These are phyloP conservation scores for Orgyia antiqua DNA, from an alignment of 2,888 invertebrate species.

Conservation along the genomic window DNA sequence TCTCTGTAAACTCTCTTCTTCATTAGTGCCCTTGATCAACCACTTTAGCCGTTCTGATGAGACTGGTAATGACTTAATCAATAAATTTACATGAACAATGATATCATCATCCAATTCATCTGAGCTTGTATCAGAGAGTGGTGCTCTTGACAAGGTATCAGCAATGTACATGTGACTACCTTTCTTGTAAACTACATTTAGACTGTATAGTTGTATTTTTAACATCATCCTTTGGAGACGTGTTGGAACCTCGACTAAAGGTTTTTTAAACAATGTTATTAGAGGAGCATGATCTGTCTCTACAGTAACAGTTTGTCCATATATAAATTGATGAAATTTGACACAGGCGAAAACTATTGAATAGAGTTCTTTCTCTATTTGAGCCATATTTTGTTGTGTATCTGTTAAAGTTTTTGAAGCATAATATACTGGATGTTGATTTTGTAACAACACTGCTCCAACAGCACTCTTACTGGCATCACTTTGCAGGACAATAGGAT, in stretches of 20 bases:
- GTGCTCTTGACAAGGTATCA: no score
- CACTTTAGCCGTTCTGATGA: no score
- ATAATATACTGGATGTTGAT: not conserved
- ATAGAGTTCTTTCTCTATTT: not conserved
- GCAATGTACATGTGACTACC: conserved; percentile 18
- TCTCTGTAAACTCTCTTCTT: no score
- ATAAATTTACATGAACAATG: no score
- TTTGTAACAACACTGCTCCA: conserved; percentile 1
- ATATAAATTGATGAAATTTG: no score
- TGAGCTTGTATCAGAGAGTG: no score
- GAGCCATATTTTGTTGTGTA: not conserved
- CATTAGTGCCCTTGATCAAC: no score
- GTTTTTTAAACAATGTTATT: not conserved
- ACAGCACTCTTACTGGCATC: not conserved
- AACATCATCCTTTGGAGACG: not conserved
- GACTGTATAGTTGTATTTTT: no score
- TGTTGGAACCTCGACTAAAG: not conserved
- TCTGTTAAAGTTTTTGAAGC: not conserved
- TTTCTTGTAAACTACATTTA: conserved; percentile 6
- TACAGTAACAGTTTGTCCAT: no score
- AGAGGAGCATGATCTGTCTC: no score
- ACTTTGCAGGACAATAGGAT: not conserved
- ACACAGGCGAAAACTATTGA: not conserved
- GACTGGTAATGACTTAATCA: no score
- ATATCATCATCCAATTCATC: no score